Percentiles rank a stretch among this genome's conserved stretches.
Conservation (phyloP, 2,797 vertebrate genomes). For the Leptatherina wallacei region DNA sequence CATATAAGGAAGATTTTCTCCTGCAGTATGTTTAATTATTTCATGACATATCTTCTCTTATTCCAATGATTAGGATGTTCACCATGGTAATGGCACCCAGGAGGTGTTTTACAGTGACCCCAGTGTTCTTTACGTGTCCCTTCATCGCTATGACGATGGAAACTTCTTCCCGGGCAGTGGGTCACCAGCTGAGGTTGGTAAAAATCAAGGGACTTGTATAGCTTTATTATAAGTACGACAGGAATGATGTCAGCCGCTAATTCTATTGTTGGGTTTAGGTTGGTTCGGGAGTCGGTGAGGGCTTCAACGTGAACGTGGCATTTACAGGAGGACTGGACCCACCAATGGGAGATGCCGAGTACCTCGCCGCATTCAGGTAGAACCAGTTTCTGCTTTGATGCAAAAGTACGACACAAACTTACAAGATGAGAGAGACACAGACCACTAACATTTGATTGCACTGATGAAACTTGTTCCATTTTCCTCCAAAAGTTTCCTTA, state of each 20-base stretch:
- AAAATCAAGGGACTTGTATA: neutral
- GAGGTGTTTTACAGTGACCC: constrained; percentile 94
- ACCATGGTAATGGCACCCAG: constrained; percentile 97
- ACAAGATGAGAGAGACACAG: neutral
- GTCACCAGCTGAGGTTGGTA: constrained; percentile 89
- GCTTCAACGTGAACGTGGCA: constrained; percentile 94
- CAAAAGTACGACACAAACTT: constrained; percentile 6
- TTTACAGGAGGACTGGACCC: constrained; percentile 96
- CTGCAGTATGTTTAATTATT: neutral
- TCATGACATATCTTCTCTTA: constrained; percentile 1
- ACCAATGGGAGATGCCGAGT: constrained; percentile 95
- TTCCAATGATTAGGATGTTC: constrained; percentile 87
- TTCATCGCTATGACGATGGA: constrained; percentile 94
- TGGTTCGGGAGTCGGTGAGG: constrained; percentile 89
- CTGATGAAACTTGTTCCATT: neutral
- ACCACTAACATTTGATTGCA: neutral
- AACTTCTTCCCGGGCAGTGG: constrained; percentile 98
- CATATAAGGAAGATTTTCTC: neutral
- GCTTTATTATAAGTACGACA: neutral
- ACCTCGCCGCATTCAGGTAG: constrained; percentile 95
- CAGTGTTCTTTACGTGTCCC: constrained; percentile 92
- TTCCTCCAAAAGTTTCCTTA: neutral
- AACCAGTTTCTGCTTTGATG: neutral
- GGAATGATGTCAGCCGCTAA: neutral
- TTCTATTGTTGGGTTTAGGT: constrained; percentile 80